Evolutionary conservation across 2,888 invertebrate species (phyloP), one percentile per base, ranked within the genome.

Genomic region (Bhutanitis thaidina): DNA sequence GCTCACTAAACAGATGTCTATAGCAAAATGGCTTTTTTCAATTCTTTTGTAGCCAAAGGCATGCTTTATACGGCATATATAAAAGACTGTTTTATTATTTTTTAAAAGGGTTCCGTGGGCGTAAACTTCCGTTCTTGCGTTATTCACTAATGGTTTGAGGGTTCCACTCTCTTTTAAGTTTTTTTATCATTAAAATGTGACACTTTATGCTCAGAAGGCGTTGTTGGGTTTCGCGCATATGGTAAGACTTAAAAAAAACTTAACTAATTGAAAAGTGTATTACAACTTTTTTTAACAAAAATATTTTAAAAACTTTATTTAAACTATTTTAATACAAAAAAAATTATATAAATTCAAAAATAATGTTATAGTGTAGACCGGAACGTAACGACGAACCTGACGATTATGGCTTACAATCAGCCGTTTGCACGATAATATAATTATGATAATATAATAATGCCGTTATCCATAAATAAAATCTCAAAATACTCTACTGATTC

Each of bases 21-120:
- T 35, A 25, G 50, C 48, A 43, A 55, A 57, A 57, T 51, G 43
- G 39, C 35, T 52, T 48, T 51, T 53, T 55, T 52, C 43, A 65
- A 60, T 57, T 58, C 64, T 65, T 65, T 62, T 68, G 60, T 67
- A 70, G 64, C 62, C 63, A 66, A 62, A 46, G 46, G 64, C 57
- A 56, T 48, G 57, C 59, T 57, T 63, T 65, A 58, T 68, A 57
- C 53, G 49, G 47, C 55, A 56, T 58, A 46, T 55, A 62, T 62
- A 61, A 66, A 59, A 53, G 54, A 52, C 63, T 53, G 63, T 64
- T 69, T 69, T 69, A 69, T 69, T 68, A 70, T 69, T 67, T 69
- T 69, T 68, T 68, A 74, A 74, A 74, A 70, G 75, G 77, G 72
- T 76, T 76, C 71, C 70, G 71, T 71, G 65, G 75, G 75, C 77